These are phyloP conservation scores for Lordiphosa mommai DNA, from an alignment of 1,140 invertebrate genomes.

Conservation along the genomic window DNA sequence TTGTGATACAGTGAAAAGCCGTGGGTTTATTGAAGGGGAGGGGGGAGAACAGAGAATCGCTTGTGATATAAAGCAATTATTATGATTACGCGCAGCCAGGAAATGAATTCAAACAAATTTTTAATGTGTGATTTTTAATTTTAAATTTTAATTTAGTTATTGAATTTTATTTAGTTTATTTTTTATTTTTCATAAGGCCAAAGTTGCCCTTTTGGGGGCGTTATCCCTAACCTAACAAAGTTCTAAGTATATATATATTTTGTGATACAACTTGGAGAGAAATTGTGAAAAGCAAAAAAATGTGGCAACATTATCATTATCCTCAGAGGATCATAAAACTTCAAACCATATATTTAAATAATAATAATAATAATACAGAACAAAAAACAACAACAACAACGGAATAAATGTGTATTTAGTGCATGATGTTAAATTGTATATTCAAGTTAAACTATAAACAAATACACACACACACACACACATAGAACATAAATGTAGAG, in stretches of 20 bases:
- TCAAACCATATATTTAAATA: neutral
- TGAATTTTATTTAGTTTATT: conserved; percentile 48
- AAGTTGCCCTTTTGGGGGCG: conserved; percentile 18
- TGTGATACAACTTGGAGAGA: conserved; percentile 32
- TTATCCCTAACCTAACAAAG: no score
- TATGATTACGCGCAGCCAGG: conserved; percentile 21
- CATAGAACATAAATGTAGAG: conserved; percentile 18
- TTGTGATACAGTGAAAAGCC: conserved; percentile 20
- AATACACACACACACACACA: conserved; percentile 11
- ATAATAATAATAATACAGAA: no score
- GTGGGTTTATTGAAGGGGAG: neutral
- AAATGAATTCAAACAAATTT: conserved; percentile 6
- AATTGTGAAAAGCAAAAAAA: conserved; percentile 11
- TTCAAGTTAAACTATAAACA: conserved; percentile 21
- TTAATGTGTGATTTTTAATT: conserved; percentile 52
- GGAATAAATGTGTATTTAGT: neutral
- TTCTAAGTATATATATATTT: neutral
- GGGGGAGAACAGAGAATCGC: conserved; percentile 4
- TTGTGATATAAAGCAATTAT: conserved; percentile 71
- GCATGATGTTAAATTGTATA: conserved; percentile 35
- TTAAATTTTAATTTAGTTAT: conserved; percentile 35
- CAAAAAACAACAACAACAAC: no score
- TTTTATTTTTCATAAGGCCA: conserved; percentile 50
- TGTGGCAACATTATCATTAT: conserved; percentile 46
- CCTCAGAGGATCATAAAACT: conserved; percentile 32